Percentiles rank a stretch among this genome's conserved stretches.
Conservation (phyloP, 2,797 vertebrate genomes). For the Pseudotriccus pelzelni region DNA sequence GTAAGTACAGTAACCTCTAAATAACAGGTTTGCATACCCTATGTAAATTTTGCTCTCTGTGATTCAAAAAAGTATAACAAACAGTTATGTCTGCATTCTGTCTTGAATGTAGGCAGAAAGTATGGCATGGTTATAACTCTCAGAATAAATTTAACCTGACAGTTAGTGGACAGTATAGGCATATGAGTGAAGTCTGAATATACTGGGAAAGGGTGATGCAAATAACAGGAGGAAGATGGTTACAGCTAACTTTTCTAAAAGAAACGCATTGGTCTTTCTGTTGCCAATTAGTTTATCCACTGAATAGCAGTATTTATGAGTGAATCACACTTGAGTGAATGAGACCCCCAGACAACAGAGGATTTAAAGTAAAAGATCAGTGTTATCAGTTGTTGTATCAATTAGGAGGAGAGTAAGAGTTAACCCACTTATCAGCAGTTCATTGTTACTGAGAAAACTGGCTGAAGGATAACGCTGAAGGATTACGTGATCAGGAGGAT, state of each 20-base stretch:
- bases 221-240: not conserved
- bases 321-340: not conserved
- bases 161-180: not conserved
- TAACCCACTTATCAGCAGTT: not conserved
- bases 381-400: not conserved
- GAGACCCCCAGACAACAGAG: not conserved
- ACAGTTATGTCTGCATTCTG: not conserved
- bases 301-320: not conserved
- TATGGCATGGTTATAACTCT: not conserved
- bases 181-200: not conserved
- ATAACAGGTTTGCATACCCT: too few relatives aligned
- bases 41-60: not conserved
- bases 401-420: not conserved
- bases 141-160: not conserved
- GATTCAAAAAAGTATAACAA: not conserved
- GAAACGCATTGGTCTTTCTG: not conserved
- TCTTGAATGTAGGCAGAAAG: not conserved
- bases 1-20: not conserved
- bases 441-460: not conserved
- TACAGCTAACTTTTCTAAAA: not conserved
- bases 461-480: not conserved
- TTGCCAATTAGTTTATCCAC: not conserved
- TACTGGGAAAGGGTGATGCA: not conserved
- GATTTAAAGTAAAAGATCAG: constrained; percentile 15
- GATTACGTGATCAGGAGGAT: not conserved